These are phyloP conservation scores for Amphimallon solstitiale DNA, from an alignment of 2,888 invertebrate species.

Conservation along the genomic window DNA sequence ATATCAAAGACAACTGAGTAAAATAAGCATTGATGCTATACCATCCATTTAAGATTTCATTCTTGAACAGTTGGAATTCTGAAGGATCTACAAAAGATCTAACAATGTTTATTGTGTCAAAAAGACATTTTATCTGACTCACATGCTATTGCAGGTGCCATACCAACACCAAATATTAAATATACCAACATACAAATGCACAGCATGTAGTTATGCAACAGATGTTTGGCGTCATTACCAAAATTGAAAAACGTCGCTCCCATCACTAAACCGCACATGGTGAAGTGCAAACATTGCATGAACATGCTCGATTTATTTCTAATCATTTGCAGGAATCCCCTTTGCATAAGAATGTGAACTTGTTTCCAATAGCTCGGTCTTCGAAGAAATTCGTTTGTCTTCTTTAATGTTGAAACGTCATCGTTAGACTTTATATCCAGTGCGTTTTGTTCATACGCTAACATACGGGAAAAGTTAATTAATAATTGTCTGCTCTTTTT, in stretches of 20 bases:
- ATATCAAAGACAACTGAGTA: background rate
- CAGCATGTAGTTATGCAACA: conserved; percentile 33
- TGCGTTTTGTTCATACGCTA: background rate
- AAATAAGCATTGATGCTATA: conserved; percentile 21
- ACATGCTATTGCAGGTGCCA: conserved; percentile 37
- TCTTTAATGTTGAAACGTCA: background rate
- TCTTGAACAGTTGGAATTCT: conserved; percentile 6
- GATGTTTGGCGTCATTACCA: conserved; percentile 35
- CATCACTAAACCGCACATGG: conserved; percentile 22
- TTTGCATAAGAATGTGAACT: conserved; percentile 17
- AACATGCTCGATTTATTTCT: conserved; percentile 32
- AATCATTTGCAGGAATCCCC: conserved; percentile 30
- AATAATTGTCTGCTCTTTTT: background rate
- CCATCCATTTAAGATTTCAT: conserved; percentile 10
- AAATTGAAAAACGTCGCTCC: conserved; percentile 33
- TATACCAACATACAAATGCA: conserved; percentile 34
- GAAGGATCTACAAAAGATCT: conserved; percentile 11
- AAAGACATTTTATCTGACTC: background rate
- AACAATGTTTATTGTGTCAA: background rate
- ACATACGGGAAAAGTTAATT: background rate
- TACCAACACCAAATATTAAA: conserved; percentile 26
- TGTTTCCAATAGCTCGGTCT: conserved; percentile 24
- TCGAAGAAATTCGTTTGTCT: background rate
- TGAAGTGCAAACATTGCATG: conserved; percentile 35
- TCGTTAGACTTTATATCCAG: background rate